Evolutionary conservation across 1,140 invertebrate genomes (phyloP), one percentile per base, ranked within the genome.

Genomic region (Pectinophora gossypiella): DNA sequence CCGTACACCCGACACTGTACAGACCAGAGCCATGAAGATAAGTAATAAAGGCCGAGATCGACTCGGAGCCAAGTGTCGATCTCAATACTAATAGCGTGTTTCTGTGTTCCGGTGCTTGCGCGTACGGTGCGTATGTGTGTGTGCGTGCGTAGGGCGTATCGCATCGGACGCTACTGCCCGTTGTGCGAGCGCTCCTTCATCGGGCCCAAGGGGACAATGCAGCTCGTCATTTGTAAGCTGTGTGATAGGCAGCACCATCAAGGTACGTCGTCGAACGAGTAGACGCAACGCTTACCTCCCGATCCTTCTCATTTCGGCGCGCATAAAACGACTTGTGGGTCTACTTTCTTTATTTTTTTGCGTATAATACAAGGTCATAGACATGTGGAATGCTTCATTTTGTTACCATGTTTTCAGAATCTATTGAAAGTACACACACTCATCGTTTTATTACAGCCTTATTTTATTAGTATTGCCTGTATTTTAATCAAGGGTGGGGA

Each of bases 101-200:
- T 86, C 76, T 86, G 74, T 83, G 82, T 86, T 86, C 80, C 83
- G 83, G 83, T 82, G 76, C 72, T 32, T 9, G 9, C 9, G 9
- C 9, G 74, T 74, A 63, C 75, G 69, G 72, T 74, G 62, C 68
- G 71, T 76, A 67, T 77, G 73, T 77, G 71, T 79, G 81, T 81
- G 77, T 84, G 75, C 68, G 57, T 75, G 68, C 71, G 60, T 85
- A 89, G 87, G 76, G 87, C 87, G 76, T 89, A 88, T 79, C 82
- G 87, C 76, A 87, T 88, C 72, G 87, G 87, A 74, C 87, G 87
- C 76, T 89, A 87, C 86, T 89, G 87, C 76, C 85, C 87, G 64
- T 75, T 87, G 65, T 89, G 87, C 75, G 87, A 89, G 61, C 82
- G 84, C 68, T 88, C 85, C 68, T 88, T 89, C 82, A 83, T 88